These are phyloP conservation scores for Corythornis vintsioides DNA, from an alignment of 2,113 vertebrate species.

Conservation along the genomic window DNA sequence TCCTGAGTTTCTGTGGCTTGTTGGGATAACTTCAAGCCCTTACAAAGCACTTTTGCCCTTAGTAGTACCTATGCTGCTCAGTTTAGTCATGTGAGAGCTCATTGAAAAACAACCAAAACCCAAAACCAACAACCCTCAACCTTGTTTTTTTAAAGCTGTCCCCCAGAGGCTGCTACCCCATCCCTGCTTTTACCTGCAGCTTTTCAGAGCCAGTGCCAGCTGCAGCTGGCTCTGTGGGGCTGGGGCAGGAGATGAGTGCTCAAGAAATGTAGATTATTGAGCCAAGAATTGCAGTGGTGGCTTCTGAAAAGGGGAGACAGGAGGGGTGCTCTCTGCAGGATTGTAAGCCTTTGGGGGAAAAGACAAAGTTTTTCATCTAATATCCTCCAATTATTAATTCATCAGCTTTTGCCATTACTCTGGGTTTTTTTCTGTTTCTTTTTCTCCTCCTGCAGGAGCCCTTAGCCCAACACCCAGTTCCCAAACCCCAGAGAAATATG, in stretches of 20 bases:
- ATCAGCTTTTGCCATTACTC: not conserved
- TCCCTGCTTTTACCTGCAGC: not conserved
- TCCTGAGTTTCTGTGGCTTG: not conserved
- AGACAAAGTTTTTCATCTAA: not conserved
- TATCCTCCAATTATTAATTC: not conserved
- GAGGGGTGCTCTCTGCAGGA: not conserved
- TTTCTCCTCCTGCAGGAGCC: not conserved
- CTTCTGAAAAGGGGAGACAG: not conserved
- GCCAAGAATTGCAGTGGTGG: rapidly evolving
- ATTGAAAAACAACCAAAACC: not conserved
- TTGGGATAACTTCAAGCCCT: not conserved
- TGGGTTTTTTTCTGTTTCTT: not conserved
- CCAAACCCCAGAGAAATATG: not conserved
- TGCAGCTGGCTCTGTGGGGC: not conserved
- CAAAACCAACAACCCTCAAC: not conserved
- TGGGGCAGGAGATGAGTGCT: rapidly evolving
- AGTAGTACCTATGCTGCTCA: rapidly evolving
- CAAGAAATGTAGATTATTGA: not conserved
- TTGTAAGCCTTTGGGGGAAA: not conserved
- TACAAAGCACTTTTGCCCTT: not conserved
- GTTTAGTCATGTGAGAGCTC: not conserved
- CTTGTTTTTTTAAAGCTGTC: not conserved
- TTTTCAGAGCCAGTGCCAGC: not conserved
- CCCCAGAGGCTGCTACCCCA: not conserved
- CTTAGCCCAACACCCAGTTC: not conserved